Percentiles rank a stretch among this genome's conserved stretches.
These are phyloP conservation scores for Apotomis betuletana DNA, from an alignment of 2,888 invertebrate species.

Conservation along the genomic window DNA sequence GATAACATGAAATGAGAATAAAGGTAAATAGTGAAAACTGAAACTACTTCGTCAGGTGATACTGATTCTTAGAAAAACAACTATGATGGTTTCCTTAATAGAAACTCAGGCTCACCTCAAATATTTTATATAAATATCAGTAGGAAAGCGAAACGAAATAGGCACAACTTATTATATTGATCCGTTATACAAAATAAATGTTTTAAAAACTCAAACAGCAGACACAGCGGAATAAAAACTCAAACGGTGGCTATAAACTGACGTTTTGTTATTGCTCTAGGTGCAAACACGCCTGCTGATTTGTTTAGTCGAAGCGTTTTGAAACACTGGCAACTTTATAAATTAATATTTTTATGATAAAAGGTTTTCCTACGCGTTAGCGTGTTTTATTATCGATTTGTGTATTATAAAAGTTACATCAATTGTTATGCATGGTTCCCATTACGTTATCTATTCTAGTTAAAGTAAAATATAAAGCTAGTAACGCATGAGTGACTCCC, in stretches of 20 bases:
- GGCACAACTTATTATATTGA: conserved; percentile 50
- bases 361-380: too few species aligned
- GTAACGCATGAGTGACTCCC: too few species aligned
- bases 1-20: conserved; percentile 9
- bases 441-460: too few species aligned
- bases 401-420: too few species aligned
- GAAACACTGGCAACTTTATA: neutral
- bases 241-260: conserved; percentile 58
- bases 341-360: too few species aligned
- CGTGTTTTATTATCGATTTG: too few species aligned
- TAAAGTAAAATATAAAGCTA: too few species aligned
- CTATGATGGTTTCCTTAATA: conserved; percentile 31
- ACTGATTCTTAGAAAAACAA: conserved; percentile 35
- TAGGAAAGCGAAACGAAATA: conserved; percentile 10
- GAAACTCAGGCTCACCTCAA: conserved; percentile 33
- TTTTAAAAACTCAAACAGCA: conserved; percentile 65
- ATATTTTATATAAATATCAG: conserved; percentile 11
- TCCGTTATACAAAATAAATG: conserved; percentile 51
- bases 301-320: conserved; percentile 3
- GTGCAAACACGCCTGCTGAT: neutral
- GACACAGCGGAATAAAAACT: conserved; percentile 75
- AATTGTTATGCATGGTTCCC: too few species aligned
- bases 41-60: conserved; percentile 30
- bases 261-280: conserved; percentile 58
- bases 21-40: conserved; percentile 22